phyloP scores from a whole-genome alignment of 2,797 vertebrate genomes.

The Enteromius trimaculatus region DNA sequence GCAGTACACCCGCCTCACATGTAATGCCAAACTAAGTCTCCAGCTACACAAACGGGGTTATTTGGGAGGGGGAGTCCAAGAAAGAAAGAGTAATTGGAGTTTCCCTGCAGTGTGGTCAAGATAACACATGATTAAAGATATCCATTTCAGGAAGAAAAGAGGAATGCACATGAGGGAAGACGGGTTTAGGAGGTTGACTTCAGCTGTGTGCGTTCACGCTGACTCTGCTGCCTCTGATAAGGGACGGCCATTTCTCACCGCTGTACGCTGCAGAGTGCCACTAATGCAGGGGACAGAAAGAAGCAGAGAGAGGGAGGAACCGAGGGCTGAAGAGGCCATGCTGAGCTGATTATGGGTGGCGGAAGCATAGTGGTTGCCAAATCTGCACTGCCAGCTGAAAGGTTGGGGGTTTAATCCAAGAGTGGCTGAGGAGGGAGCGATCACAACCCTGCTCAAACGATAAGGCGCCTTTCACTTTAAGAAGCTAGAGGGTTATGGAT shows the following conservation, averaged over 20 bases:
- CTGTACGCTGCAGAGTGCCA: background rate
- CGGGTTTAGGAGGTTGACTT: background rate
- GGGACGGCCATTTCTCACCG: constrained; percentile 26
- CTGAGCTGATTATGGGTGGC: constrained; percentile 24
- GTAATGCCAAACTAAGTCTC: constrained; percentile 33
- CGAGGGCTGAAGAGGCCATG: background rate
- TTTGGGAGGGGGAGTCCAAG: background rate
- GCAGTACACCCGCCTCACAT: constrained; percentile 68
- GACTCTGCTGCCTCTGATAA: constrained; percentile 38
- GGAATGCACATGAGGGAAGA: constrained; percentile 4
- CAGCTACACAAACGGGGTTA: background rate
- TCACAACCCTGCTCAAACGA: background rate
- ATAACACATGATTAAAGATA: constrained; percentile 21
- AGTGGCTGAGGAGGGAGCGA: background rate
- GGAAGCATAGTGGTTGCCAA: constrained; percentile 9
- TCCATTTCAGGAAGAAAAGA: constrained; percentile 43
- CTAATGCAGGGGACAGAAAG: background rate
- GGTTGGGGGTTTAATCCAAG: constrained; percentile 28
- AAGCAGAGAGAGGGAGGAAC: background rate
- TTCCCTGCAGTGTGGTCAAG: constrained; percentile 19
- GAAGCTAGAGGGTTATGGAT: background rate
- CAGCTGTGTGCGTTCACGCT: background rate
- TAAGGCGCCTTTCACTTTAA: background rate
- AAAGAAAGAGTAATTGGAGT: background rate
- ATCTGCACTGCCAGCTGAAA: constrained; percentile 35